Evolutionary conservation across 2,113 vertebrate genomes (phyloP).

Genomic region (Nothoprocta pentlandii): DNA sequence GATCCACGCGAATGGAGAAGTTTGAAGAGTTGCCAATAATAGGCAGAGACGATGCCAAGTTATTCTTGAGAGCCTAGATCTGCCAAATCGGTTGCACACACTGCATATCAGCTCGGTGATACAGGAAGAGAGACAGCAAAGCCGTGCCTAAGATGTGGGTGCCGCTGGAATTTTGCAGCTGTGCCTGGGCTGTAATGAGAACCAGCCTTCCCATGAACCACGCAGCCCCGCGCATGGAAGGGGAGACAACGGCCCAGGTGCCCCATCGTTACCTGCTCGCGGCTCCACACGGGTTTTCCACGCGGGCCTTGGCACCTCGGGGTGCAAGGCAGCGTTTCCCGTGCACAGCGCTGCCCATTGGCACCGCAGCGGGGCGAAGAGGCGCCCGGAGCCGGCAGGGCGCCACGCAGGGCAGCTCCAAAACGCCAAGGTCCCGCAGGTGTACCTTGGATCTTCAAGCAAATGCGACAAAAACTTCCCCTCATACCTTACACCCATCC

Average conservation of each 20-base stretch:
- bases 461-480: neutral
- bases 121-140: conserved; percentile 42
- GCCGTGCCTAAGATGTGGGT: conserved; percentile 53
- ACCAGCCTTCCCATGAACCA: neutral
- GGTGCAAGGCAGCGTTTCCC: accelerated
- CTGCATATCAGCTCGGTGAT: conserved; percentile 1
- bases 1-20: neutral
- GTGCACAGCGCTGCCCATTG: neutral
- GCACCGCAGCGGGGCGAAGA: too few relatives aligned
- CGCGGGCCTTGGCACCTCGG: neutral
- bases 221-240: neutral
- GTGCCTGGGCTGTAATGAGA: conserved; percentile 46
- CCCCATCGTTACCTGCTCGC: neutral
- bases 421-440: neutral
- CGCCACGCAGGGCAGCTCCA: accelerated
- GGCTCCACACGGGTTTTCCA: neutral
- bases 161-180: conserved; percentile 63
- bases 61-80: conserved; percentile 14
- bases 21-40: conserved; percentile 53
- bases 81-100: conserved; percentile 61
- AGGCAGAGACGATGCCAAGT: neutral
- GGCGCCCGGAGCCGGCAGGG: neutral
- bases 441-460: neutral
- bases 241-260: neutral
- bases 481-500: neutral